Base-by-base conservation (phyloP, 30 jellyfish, hydroid and myxozoan species). In the Phacellophora camtschatica region DNA sequence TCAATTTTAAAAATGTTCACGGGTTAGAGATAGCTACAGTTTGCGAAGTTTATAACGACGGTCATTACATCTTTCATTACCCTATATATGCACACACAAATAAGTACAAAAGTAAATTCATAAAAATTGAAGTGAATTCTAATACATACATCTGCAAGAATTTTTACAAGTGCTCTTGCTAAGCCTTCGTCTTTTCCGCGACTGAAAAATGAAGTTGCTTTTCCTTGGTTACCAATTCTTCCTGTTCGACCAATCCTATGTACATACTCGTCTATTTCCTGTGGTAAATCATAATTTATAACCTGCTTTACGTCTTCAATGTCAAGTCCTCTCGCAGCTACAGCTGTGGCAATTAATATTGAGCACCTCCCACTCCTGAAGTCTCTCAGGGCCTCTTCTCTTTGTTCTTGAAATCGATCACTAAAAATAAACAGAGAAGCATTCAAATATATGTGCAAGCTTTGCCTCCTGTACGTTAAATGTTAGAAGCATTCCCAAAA, bases 241-340 rank as follows among this genome's bases (percentile, higher is more conserved):
- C 99, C 99, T 11, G 99, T 95, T 2, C 99, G 92, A 4, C 99
- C 99, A 53, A 95, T 95, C 37, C 98, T 72, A 54, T 95, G 99
- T 37, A 95, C 97, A 75, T 95, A 95, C 35, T 95, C 99, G 28
- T 95, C 97, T 0, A 87, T 68, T 35, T 88, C 97, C 45, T 89
- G 96, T 5, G 99, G 99, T 9, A 95, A 82, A 53, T 95, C 99
- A 57, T 80, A 95, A 57, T 95, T 95, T 74, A 95, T 82, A 2
- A 95, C 99, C 46, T 88, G 97, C 42, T 83, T 90, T 12, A 95
- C 99, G 84, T 82, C 97, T 41, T 95, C 96, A 2, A 95, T 95
- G 74, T 95, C 99, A 23, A 95, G 89, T 12, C 99, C 99, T 18
- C 99, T 91, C 12, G 99, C 99, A 18, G 99, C 99, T 13, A 95